Base-by-base conservation (phyloP, 2,888 invertebrate species). In the Leucozona laternaria region DNA sequence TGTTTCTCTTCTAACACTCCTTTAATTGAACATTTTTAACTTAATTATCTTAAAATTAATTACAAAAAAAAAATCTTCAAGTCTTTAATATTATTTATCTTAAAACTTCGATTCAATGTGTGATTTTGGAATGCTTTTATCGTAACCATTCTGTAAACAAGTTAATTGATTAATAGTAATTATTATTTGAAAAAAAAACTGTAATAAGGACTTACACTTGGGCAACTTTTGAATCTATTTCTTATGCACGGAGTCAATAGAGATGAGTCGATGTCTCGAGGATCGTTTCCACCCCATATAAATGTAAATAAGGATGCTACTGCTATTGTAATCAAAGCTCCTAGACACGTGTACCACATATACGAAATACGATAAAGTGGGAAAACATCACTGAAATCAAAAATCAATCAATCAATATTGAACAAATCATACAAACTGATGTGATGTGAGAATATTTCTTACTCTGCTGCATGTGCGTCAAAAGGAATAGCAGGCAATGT, bases 271-370 rank as follows among this genome's bases (percentile, higher is more conserved):
- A 95, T 91, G 88, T 94, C 94, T 62, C 93, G 92, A 0, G 94
- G 93, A 90, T 95, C 93, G 84, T 94, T 93, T 10, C 94, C 94
- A 57, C 92, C 92, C 84, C 91, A 91, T 25, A 92, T 79, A 11
- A 89, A 82, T 10, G 91, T 90, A 28, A 90, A 90, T 1, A 92
- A 28, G 2, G 89, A 40, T 11, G 92, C 90, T 11, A 95, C 92
- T n/a, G 92, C 89, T 79, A 95, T 93, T 20, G 95, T 94, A 6
- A 95, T 93, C 1, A 93, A 77, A 6, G 94, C 93, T 13, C 95
- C 95, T 20, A 95, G 90, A 4, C 95, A 91, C 0, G 96, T 96
- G 89, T 96, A 96, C 96, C 96, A 97, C 93, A 97, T 94, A 91
- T 97, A 97, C 0, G 96, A 96, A 11, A 97, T 94, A 55, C 96